Evolutionary conservation across 2,797 vertebrate species (phyloP), one percentile per base, ranked within the genome.

Genomic region (Diplodus sargus): DNA sequence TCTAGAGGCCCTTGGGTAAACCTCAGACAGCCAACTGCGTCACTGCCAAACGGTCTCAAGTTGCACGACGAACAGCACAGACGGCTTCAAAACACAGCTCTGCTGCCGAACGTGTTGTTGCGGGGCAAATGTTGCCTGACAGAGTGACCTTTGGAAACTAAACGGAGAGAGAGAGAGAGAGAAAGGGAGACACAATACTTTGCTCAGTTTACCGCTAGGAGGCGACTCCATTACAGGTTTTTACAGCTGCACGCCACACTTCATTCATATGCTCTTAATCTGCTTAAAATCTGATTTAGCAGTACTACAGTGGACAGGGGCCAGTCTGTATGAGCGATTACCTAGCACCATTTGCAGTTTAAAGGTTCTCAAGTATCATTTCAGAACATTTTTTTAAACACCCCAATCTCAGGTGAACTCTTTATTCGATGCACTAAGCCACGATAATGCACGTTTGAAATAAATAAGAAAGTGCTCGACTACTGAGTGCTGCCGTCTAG

Each of bases 1-100:
- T 48, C 93, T 94, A 89, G 88, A 93, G 90, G 88, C 73, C 57
- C 23, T 54, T 13, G 30, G 81, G 72, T 74, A 71, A 81, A 81
- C 43, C 74, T 75, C 53, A 47, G 61, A 73, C 8, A 62, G 34
- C 54, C 20, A 5, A 74, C 49, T 45, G 15, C 54, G 70, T 74
- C 58, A 58, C n/a, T 65, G 65, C 73, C 54, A 83, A 81, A 83
- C 28, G 73, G 70, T 77, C 59, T 89, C 75, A 66, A 65, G 70
- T 77, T 86, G 59, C 74, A 70, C 0, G 15, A 30, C 39, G 75
- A 81, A 70, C 23, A 30, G 16, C 18, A 70, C 60, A 84, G 73
- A 62, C 53, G 72, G 66, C 59, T 28, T 23, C 47, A 54, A 73
- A 78, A 53, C 64, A 47, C 20, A 59, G 39, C n/a, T 72, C 30